Evolutionary conservation across 2,888 invertebrate species (phyloP), one percentile per base, ranked within the genome.

Genomic region (Andrena hattorfiana): DNA sequence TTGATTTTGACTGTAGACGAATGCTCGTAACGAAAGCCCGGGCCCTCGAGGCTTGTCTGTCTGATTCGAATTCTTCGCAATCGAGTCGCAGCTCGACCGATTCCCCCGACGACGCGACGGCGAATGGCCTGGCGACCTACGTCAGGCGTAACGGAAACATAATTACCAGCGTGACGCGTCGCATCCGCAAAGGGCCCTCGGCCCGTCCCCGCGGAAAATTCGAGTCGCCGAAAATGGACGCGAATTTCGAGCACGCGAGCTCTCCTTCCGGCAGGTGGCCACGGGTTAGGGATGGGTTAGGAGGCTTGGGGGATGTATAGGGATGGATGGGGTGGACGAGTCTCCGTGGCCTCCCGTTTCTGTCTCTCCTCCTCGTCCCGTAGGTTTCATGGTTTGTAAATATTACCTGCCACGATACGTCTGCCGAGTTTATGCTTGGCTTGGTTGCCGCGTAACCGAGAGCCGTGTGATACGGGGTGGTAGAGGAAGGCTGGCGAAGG

Each of bases 381-480:
- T 80, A 86, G 84, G 91, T 92, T 92, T 92, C 91, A 92, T 92
- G 92, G 90, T 92, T 92, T 90, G 92, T 91, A 92, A 92, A 92
- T 92, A 92, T 92, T 92, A 92, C 92, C 89, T 90, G 89, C 87
- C 81, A 84, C 88, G 86, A 89, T 89, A 91, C 87, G 91, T 91
- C 91, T 91, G 89, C 87, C 87, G 91, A 91, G 91, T 92, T 92
- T 91, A 91, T 90, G 91, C 91, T 92, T 83, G 90, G 91, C 91
- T 92, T 91, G 90, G 89, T 89, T 92, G 91, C 88, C 89, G 89
- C 90, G 89, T 89, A 92, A 90, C 91, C 90, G 92, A 90, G 88
- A 90, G 90, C 86, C 84, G 83, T 83, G 86, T 89, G 89, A 90
- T 91, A 90, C 87, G 87, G 87, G 87, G 85, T 81, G 87, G 87